phyloP scores from a whole-genome alignment of 2,797 vertebrate genomes.

The Enteromius viviparus region DNA sequence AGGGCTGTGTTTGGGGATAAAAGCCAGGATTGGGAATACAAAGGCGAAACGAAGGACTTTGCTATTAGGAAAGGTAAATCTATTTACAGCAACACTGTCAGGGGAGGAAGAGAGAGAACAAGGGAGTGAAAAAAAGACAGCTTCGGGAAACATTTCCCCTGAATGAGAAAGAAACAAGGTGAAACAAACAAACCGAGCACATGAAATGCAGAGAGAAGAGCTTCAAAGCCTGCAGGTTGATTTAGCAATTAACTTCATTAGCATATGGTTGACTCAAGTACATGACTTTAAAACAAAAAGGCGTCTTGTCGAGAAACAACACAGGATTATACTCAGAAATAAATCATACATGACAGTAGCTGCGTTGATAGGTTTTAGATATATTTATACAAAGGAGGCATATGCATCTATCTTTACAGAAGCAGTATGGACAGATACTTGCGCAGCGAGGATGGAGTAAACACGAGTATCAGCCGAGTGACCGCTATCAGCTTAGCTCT shows the following conservation, averaged over 20 bases:
- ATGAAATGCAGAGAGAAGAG: slow-evolving; percentile 59
- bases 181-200: slow-evolving; percentile 63
- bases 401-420: too few species aligned
- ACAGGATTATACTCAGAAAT: slow-evolving; percentile 52
- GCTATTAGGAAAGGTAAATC: slow-evolving; percentile 74
- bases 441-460: too few species aligned
- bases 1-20: slow-evolving; percentile 49
- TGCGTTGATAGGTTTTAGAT: too few species aligned
- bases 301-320: slow-evolving; percentile 47
- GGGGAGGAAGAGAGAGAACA: slow-evolving; percentile 64
- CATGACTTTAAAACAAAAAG: slow-evolving; percentile 50
- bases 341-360: slow-evolving; percentile 53
- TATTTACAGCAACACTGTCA: slow-evolving; percentile 73
- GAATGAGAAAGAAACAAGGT: slow-evolving; percentile 57
- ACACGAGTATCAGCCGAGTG: too few species aligned
- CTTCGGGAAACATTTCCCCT: slow-evolving; percentile 68
- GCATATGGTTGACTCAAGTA: slow-evolving; percentile 67
- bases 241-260: slow-evolving; percentile 65
- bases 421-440: too few species aligned
- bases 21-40: slow-evolving; percentile 59
- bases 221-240: slow-evolving; percentile 61
- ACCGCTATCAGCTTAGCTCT: too few species aligned
- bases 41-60: slow-evolving; percentile 64
- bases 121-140: slow-evolving; percentile 38
- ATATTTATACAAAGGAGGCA: too few species aligned